Percentiles rank a stretch among this genome's conserved stretches.
Conservation (phyloP, 2,113 vertebrate genomes). For the Gila orcuttii region DNA sequence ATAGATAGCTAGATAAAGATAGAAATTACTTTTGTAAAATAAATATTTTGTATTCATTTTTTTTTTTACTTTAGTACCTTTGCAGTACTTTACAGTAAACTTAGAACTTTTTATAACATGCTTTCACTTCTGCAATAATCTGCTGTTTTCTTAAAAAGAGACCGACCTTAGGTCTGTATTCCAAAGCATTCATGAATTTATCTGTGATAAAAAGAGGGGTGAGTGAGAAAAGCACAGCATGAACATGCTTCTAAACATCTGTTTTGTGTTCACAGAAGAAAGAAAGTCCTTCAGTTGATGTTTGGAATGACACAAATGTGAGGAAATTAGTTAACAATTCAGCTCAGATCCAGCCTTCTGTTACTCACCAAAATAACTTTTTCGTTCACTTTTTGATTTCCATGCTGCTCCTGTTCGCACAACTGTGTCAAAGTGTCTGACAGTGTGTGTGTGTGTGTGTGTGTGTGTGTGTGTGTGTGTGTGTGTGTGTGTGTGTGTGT, state of each 20-base stretch:
- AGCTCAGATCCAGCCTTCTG: neutral
- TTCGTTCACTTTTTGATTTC: neutral
- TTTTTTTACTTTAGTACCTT: too few species aligned
- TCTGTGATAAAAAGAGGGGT: too few species aligned
- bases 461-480: constrained; percentile 25
- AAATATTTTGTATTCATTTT: too few species aligned
- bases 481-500: constrained; percentile 23
- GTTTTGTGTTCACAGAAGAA: neutral
- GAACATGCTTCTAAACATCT: neutral
- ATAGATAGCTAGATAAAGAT: too few species aligned
- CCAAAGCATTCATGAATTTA: too few species aligned
- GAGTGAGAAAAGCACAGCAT: neutral
- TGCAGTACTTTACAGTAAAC: too few species aligned
- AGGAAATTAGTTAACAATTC: neutral
- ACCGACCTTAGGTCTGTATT: too few species aligned
- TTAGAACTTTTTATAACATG: too few species aligned
- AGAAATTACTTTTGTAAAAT: too few species aligned
- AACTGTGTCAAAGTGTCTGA: neutral
- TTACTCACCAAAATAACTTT: neutral
- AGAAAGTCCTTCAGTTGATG: neutral
- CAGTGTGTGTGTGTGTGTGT: neutral
- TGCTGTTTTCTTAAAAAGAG: too few species aligned
- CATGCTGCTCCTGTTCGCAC: neutral
- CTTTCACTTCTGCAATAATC: too few species aligned
- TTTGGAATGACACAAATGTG: neutral